Evolutionary conservation across 2,888 invertebrate genomes (phyloP), one percentile per base, ranked within the genome.

Genomic region (Steromphala cineraria): DNA sequence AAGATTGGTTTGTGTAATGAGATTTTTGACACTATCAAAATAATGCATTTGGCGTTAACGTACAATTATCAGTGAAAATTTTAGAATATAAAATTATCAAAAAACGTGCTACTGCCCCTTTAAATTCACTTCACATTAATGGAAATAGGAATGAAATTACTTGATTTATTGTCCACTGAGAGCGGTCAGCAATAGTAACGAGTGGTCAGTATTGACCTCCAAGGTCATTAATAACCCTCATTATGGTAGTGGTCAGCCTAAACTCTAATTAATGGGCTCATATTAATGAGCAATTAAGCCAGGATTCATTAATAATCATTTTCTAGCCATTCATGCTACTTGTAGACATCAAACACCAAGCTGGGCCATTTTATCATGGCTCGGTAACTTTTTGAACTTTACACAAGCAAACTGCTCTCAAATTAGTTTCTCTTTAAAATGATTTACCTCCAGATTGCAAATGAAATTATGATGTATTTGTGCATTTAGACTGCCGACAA

Each of bases 291-390:
- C 62, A 62, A 62, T 62, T 62, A 62, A 62, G 28, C 62, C 13
- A 15, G 62, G 62, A 62, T 62, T 62, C 62, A 62, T 62, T 62
- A 62, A 62, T 62, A 62, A 62, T 62, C 62, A 62, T 62, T 62
- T 62, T 62, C 62, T 4, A 62, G 62, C 62, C 24, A 62, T 62
- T 62, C 62, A 0, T 8, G 4, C 62, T 21, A 62, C 62, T 62
- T 62, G 28, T 28, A 28, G 15, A 62, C 8, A 21, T 24, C 46
- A 13, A 13, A 28, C 62, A 28, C 28, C 56, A 62, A 28, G 62
- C 24, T 24, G 17, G 28, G 10, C 24, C 28, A 62, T 62, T 62
- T 62, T 13, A 28, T 15, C 24, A 62, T 13, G 62, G 13, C 62
- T 62, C 28, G 13, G 24, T 62, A 62, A 62, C 62, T 62, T 62